Base-by-base conservation (phyloP, 2,888 invertebrate species). In the Epinotia nisella region DNA sequence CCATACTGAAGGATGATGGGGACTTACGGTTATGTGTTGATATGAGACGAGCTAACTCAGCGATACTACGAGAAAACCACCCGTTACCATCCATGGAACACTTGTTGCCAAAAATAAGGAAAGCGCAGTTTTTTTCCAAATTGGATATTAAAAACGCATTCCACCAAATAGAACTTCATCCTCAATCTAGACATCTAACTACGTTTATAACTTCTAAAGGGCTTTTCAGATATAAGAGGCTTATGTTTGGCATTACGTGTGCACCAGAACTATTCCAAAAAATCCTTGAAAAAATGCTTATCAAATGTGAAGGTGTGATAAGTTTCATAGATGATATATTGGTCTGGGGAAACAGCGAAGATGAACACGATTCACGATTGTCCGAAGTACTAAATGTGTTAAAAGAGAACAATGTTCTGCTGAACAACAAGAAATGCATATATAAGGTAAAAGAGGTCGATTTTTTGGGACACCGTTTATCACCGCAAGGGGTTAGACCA, bases 321-420 rank as follows among this genome's bases (percentile, higher is more conserved):
- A 86, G 86, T 56, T 81, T 84, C 45, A 83, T 83, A 15, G 88
- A 90, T 75, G 87, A 89, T 77, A 86, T 90, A 55, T 69, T 86
- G 3, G 75, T 89, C 13, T 81, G n/a, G 10, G 70, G 70, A 1
- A 17, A 29, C 0, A 29, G 75, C 10, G 60, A 60, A 39, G 21
- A n/a, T 0, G n/a, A 60, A 15, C 35, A 60, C 9, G 60, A 29
- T 3, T 0, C 1, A 2, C 7, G 45, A 45, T 13, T 39, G n/a
- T n/a, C n/a, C n/a, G n/a, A n/a, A n/a, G n/a, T n/a, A n/a, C n/a
- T n/a, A n/a, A n/a, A n/a, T n/a, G n/a, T n/a, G n/a, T n/a, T n/a
- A n/a, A n/a, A n/a, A n/a, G n/a, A n/a, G n/a, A n/a, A n/a, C n/a
- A n/a, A n/a, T n/a, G n/a, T n/a, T n/a, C n/a, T n/a, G n/a, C n/a